These are phyloP conservation scores for Hydroisotoma schaefferi DNA, from an alignment of 2,888 invertebrate genomes.

Conservation along the genomic window DNA sequence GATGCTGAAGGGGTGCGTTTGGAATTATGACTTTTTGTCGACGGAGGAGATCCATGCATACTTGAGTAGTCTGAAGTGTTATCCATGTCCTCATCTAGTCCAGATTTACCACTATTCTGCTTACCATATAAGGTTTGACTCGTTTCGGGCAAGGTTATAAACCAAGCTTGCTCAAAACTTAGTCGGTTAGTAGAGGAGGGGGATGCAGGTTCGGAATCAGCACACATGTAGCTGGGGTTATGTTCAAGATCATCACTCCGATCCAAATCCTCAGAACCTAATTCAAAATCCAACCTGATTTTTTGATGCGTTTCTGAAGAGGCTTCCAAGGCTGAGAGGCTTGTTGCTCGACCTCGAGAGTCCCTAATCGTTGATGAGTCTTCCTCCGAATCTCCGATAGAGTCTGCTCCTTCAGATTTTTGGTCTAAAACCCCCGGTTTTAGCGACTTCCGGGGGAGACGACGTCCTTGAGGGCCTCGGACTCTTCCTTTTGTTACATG, in stretches of 20 bases:
- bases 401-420: slow-evolving; percentile 24
- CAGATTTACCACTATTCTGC: slow-evolving; percentile 13
- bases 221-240: slow-evolving; percentile 12
- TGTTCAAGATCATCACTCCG: slow-evolving; percentile 26
- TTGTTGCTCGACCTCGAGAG: slow-evolving; percentile 38
- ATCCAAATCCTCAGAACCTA: slow-evolving; percentile 33
- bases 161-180: slow-evolving; percentile 46
- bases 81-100: slow-evolving; percentile 35
- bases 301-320: slow-evolving; percentile 39
- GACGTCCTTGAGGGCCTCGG: slow-evolving; percentile 42
- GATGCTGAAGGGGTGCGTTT: slow-evolving; percentile 24
- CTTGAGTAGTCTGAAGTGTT: slow-evolving; percentile 45
- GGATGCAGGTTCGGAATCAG: slow-evolving; percentile 19
- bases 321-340: slow-evolving; percentile 39
- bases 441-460: slow-evolving; percentile 38
- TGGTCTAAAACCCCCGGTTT: neutral
- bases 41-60: slow-evolving; percentile 45
- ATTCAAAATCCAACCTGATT: slow-evolving; percentile 39
- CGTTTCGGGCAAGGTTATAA: slow-evolving; percentile 34
- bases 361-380: slow-evolving; percentile 19
- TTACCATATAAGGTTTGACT: slow-evolving; percentile 15
- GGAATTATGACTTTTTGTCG: slow-evolving; percentile 29
- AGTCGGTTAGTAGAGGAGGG: slow-evolving; percentile 24
- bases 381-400: slow-evolving; percentile 31
- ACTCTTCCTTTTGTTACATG: slow-evolving; percentile 39